These are phyloP conservation scores for Leptinotarsa tumamoca DNA, from an alignment of 2,888 invertebrate genomes.

Conservation along the genomic window DNA sequence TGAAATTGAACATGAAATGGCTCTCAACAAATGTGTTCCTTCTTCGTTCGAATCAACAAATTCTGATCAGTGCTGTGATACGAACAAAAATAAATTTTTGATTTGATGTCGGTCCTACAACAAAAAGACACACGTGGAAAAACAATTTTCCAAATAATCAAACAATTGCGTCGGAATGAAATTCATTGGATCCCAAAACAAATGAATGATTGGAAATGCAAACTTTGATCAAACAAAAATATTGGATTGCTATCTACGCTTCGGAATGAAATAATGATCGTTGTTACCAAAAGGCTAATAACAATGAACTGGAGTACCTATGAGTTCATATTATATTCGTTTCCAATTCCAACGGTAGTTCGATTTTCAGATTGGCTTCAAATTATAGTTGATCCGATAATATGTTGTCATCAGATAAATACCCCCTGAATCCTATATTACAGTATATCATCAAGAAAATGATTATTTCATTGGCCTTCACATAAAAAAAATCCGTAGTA, in stretches of 20 bases:
- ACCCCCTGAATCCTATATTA: too few relatives aligned
- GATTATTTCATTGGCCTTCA: too few relatives aligned
- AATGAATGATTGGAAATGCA: constrained; percentile 9
- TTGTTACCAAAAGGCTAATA: background rate
- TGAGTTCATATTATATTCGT: background rate
- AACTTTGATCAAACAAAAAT: constrained; percentile 4
- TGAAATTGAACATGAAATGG: too few relatives aligned
- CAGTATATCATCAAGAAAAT: too few relatives aligned
- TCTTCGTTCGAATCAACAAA: background rate
- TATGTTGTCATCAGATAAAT: too few relatives aligned
- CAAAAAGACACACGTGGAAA: too few relatives aligned
- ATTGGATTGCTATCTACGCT: background rate
- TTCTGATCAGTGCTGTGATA: background rate
- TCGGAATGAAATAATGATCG: background rate
- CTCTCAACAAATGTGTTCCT: too few relatives aligned
- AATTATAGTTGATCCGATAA: too few relatives aligned
- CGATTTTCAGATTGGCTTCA: background rate
- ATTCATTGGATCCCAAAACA: background rate
- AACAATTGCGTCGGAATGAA: background rate
- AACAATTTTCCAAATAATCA: constrained; percentile 7
- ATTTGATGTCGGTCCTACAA: too few relatives aligned
- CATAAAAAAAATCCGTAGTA: too few relatives aligned
- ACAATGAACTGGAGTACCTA: background rate
- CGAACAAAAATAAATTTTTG: too few relatives aligned
- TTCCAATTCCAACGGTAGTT: background rate